Percentiles rank a stretch among this genome's conserved stretches.
phyloP scores from a whole-genome alignment of 2,113 vertebrate genomes.

The Syngnathus typhle region DNA sequence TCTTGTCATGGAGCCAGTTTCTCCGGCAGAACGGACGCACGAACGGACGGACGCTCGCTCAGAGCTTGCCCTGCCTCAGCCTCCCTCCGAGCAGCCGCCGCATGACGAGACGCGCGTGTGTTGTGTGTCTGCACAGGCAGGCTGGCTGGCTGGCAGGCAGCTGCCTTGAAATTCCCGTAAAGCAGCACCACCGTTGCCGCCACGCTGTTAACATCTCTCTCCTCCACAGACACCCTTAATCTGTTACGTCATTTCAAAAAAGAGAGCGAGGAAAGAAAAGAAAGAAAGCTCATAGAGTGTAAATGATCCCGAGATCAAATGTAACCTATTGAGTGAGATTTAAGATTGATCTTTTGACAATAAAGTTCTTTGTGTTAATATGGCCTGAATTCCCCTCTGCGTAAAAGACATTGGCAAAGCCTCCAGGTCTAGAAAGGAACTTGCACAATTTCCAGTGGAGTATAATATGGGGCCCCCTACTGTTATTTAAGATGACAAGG shows the following conservation, averaged over 20 bases:
- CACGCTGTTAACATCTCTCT: slow-evolving; percentile 25
- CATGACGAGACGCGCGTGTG: slow-evolving; percentile 33
- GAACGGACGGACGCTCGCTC: neutral
- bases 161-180: slow-evolving; percentile 20
- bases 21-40: neutral
- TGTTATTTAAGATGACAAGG: too few species aligned
- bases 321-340: too few species aligned
- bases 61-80: slow-evolving; percentile 29
- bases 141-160: too few species aligned
- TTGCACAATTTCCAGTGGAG: too few species aligned
- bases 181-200: neutral
- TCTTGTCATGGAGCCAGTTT: slow-evolving; percentile 53
- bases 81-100: slow-evolving; percentile 24
- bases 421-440: too few species aligned
- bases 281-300: neutral
- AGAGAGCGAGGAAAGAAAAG: neutral
- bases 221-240: slow-evolving; percentile 43
- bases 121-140: neutral
- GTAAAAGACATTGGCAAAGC: too few species aligned
- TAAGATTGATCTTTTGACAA: too few species aligned
- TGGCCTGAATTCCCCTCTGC: too few species aligned
- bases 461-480: too few species aligned
- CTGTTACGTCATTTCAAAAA: slow-evolving; percentile 51
- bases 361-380: too few species aligned
- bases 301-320: neutral